Percentiles rank a stretch among this genome's conserved stretches.
Conservation (phyloP, 2,113 vertebrate species). For the Loxodonta africana region DNA sequence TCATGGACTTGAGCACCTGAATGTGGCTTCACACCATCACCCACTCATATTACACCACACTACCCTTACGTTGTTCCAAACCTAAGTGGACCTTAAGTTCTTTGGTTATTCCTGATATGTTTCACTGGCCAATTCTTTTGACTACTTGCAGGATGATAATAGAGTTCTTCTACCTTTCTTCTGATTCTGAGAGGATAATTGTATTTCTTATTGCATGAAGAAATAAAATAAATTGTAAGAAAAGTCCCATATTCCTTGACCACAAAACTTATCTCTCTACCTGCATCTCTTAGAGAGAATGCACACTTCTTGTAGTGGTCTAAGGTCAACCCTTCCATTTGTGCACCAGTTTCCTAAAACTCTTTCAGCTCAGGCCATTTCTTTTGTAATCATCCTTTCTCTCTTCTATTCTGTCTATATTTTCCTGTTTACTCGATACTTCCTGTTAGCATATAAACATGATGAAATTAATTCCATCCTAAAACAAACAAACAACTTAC, state of each 20-base stretch:
- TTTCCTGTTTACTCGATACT: neutral
- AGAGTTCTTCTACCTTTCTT: neutral
- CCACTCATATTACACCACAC: neutral
- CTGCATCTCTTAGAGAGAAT: neutral
- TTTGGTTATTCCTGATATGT: neutral
- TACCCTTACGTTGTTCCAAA: neutral
- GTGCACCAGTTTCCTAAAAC: neutral
- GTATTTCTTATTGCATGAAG: neutral
- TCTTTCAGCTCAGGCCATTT: neutral
- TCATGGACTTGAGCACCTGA: neutral
- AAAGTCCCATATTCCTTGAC: neutral
- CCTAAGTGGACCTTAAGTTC: neutral
- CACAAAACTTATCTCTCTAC: neutral
- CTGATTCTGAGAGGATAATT: neutral
- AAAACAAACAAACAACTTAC: neutral
- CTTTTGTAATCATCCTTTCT: neutral
- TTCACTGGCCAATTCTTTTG: neutral
- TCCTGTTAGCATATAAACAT: neutral
- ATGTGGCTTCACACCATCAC: neutral
- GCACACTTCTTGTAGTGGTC: neutral
- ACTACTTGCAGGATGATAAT: neutral
- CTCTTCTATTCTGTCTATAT: neutral
- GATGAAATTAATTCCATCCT: neutral
- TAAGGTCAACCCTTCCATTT: neutral
- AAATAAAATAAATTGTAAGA: neutral